phyloP scores from a whole-genome alignment of 2,888 invertebrate genomes.

The Phyllotreta cruciferae region DNA sequence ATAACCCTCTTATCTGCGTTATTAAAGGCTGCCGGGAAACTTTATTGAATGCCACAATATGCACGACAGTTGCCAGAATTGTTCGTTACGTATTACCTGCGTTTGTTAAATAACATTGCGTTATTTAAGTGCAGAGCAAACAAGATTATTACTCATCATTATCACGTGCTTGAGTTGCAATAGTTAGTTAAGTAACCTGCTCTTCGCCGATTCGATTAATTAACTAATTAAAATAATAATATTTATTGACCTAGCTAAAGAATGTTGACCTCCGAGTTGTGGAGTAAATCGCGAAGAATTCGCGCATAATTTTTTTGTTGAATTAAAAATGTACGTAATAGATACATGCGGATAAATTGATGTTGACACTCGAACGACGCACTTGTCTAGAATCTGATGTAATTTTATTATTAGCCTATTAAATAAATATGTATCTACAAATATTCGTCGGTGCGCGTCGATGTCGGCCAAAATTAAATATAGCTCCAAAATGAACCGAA shows the following conservation, averaged over 20 bases:
- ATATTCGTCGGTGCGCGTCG: not conserved
- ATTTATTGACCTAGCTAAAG: conserved; percentile 32
- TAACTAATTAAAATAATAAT: conserved; percentile 23
- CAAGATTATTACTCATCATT: conserved; percentile 27
- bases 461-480: conserved; percentile 20
- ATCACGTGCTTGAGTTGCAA: conserved; percentile 19
- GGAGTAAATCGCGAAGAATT: conserved; percentile 13
- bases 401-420: too few relatives aligned
- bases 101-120: conserved; percentile 1
- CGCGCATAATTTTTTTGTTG: not conserved
- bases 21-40: too few relatives aligned
- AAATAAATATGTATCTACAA: not conserved
- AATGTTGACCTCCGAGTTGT: conserved; percentile 32
- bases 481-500: conserved; percentile 43
- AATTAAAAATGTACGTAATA: not conserved
- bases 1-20: conserved; percentile 5
- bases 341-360: too few relatives aligned
- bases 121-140: conserved; percentile 20
- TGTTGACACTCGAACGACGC: too few relatives aligned
- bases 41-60: too few relatives aligned
- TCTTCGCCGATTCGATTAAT: conserved; percentile 34
- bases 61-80: too few relatives aligned
- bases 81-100: not conserved
- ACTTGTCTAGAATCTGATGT: too few relatives aligned
- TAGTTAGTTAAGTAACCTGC: conserved; percentile 40